A percentile compares a stretch with the other conserved stretches of the same genome.
Conservation (phyloP, 2,888 invertebrate genomes). For the Xylocampa areola region DNA sequence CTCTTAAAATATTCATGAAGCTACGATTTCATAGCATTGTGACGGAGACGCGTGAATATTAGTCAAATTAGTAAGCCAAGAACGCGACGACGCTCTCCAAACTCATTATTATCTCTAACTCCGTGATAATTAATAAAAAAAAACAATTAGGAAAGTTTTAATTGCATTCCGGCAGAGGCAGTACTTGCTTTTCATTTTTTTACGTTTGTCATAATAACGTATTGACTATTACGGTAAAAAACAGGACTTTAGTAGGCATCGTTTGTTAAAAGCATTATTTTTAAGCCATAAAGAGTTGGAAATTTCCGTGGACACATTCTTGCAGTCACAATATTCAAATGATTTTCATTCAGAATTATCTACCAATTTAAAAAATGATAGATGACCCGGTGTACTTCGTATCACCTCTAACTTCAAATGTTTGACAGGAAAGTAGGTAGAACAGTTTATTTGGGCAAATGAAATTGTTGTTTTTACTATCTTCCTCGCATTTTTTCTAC, state of each 20-base stretch:
- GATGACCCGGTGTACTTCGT: no score
- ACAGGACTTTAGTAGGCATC: neutral
- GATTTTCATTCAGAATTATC: no score
- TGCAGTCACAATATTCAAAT: no score
- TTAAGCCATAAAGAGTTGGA: neutral
- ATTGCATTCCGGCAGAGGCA: conserved; percentile 52
- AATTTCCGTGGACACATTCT: neutral
- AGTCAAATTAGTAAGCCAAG: conserved; percentile 57
- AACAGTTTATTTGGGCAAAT: no score
- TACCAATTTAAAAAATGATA: no score
- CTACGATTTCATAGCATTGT: conserved; percentile 55
- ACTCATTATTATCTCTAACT: conserved; percentile 51
- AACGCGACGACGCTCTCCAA: conserved; percentile 45
- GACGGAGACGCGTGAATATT: conserved; percentile 54
- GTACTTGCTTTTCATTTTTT: conserved; percentile 40
- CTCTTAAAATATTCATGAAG: conserved; percentile 60
- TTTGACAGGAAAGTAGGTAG: no score
- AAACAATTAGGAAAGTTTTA: conserved; percentile 68
- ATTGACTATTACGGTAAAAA: conserved; percentile 22
- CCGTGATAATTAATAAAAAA: conserved; percentile 61
- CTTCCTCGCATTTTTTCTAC: no score
- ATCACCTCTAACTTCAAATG: no score
- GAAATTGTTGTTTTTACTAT: no score
- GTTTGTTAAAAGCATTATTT: neutral
- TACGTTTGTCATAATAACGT: conserved; percentile 34